These are phyloP conservation scores for Whitmania pigra DNA, from an alignment of 1,140 invertebrate species.

Conservation along the genomic window DNA sequence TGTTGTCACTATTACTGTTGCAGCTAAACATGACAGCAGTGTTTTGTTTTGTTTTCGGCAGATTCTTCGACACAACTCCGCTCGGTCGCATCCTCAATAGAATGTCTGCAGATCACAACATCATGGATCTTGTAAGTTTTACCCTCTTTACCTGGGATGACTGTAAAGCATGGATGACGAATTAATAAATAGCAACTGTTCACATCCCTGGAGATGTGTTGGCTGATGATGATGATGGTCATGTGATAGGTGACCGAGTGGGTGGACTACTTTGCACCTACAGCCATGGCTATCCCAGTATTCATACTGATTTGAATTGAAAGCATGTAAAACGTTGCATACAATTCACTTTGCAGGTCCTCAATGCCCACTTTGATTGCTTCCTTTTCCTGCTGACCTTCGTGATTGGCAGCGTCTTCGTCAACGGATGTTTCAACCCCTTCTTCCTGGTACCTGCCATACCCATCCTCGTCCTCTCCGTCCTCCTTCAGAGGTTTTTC, in stretches of 20 bases:
- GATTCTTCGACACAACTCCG: constrained; percentile 17
- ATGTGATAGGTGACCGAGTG: too few relatives aligned
- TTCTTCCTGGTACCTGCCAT: constrained; percentile 18
- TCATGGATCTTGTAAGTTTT: constrained; percentile 30
- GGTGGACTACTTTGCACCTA: too few relatives aligned
- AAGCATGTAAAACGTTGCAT: too few relatives aligned
- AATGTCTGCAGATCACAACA: constrained; percentile 45
- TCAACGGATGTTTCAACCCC: constrained; percentile 18
- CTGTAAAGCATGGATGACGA: too few relatives aligned
- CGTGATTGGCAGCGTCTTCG: constrained; percentile 18
- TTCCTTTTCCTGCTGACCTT: constrained; percentile 10
- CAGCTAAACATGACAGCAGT: too few relatives aligned
- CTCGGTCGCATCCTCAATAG: constrained; percentile 52
- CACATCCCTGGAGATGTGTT: background rate
- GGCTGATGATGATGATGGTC: background rate
- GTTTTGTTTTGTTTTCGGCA: background rate
- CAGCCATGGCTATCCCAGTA: too few relatives aligned
- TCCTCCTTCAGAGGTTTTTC: constrained; percentile 21
- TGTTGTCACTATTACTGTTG: too few relatives aligned
- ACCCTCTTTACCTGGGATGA: background rate
- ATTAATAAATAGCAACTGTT: too few relatives aligned
- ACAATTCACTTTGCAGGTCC: background rate
- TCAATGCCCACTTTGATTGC: constrained; percentile 4
- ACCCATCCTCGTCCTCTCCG: constrained; percentile 17
- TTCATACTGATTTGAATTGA: too few relatives aligned